Percentiles rank a stretch among this genome's conserved stretches.
Conservation (phyloP, 2,797 vertebrate species). For the Anniella stebbinsi region DNA sequence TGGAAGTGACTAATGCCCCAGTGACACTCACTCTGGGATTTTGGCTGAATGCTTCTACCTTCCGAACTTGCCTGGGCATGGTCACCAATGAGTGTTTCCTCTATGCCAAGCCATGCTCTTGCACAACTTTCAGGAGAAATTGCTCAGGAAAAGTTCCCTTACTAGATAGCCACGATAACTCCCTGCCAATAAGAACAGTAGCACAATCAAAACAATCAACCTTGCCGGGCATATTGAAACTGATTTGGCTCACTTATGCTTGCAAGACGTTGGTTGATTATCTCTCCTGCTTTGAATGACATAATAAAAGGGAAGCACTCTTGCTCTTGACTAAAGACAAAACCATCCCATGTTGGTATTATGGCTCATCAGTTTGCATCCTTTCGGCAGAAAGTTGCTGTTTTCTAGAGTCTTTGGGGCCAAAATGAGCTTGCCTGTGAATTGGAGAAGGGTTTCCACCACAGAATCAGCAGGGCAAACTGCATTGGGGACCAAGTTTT, state of each 20-base stretch:
- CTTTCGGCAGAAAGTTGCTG: background rate
- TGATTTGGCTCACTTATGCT: background rate
- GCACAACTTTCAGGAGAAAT: background rate
- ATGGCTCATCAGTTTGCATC: background rate
- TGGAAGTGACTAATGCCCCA: background rate
- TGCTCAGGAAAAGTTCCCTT: background rate
- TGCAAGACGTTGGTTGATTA: background rate
- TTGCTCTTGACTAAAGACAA: background rate
- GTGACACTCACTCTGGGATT: background rate
- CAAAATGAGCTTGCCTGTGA: background rate
- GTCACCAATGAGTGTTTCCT: background rate
- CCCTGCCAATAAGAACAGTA: background rate
- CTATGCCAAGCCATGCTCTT: background rate
- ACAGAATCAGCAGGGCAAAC: background rate
- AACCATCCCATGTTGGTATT: background rate
- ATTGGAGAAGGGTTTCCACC: background rate
- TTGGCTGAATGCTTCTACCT: background rate
- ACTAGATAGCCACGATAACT: background rate
- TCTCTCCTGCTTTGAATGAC: too few relatives aligned
- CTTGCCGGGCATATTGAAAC: background rate
- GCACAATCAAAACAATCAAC: slow-evolving; percentile 12
- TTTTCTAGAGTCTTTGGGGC: background rate
- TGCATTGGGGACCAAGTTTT: background rate
- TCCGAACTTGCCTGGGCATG: background rate
- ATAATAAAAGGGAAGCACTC: background rate